Evolutionary conservation across 2,888 invertebrate genomes (phyloP), one percentile per base, ranked within the genome.

Genomic region (Syritta pipiens): DNA sequence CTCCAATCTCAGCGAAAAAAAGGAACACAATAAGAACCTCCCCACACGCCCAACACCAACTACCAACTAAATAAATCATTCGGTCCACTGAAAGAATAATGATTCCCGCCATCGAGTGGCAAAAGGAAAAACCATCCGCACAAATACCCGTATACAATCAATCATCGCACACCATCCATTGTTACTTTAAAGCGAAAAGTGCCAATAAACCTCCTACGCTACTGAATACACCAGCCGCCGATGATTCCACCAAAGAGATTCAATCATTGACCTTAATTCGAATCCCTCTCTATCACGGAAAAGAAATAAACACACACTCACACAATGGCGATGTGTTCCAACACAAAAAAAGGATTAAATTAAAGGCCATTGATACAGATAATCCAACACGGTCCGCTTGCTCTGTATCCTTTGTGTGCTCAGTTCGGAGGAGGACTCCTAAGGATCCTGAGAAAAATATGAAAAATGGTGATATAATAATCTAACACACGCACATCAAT

Each of bases 61-160:
- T 51, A 53, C 30, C 51, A 59, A 51, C 37, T 68, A 30, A 69
- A 75, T 69, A 62, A 69, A 76, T 76, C 63, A 76, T 76, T 63
- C 57, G 24, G 35, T 57, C 20, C 57, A 51, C 42, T 69, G 62
- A 37, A 44, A 63, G 49, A 59, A 28, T 35, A 49, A 69, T 76
- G 62, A 69, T 57, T 30, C 42, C 20, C 14, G 10, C 19, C 12
- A 30, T 9, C 28, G 2, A 24, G 40, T 17, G 26, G 9, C 30
- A 48, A 42, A 30, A 40, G 28, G 44, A 5, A 30, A 28, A 26
- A 46, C 26, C 14, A 19, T 7, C 17, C 17, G n/a, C 7, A 49
- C 59, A 62, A 68, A 26, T 44, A 35, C 60, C 68, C 68, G 30
- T 57, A 75, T 55, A 17, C 14, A 75, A 75, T 69, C 75, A 75